A percentile compares a stretch with the other conserved stretches of the same genome.
Evolutionary conservation across 2,888 invertebrate species (phyloP).

Genomic region (Cephus pygmeus): DNA sequence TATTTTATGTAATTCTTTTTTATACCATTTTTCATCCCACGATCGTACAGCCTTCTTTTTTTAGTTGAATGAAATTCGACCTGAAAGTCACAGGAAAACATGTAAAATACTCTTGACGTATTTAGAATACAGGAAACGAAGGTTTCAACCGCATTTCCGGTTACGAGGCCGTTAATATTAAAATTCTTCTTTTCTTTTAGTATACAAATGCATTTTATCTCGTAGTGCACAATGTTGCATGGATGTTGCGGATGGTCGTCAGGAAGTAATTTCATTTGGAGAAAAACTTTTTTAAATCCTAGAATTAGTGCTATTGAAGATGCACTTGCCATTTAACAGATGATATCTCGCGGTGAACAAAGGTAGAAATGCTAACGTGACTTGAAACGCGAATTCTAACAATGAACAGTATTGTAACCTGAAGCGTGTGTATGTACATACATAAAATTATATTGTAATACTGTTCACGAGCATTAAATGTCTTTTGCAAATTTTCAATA

Average conservation of each 20-base stretch:
- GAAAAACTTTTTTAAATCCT: neutral
- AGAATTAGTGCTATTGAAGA: too few species aligned
- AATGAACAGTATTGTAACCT: too few species aligned
- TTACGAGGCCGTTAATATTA: neutral
- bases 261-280: neutral
- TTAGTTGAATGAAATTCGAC: neutral
- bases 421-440: too few species aligned
- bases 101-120: neutral
- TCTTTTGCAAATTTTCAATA: too few species aligned
- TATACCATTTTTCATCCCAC: neutral
- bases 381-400: too few species aligned
- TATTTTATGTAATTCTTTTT: neutral
- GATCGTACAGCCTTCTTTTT: neutral
- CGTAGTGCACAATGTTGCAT: neutral
- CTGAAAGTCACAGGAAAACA: neutral
- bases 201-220: neutral
- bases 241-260: neutral
- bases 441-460: too few species aligned
- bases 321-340: too few species aligned
- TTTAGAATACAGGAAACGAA: neutral
- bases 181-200: neutral
- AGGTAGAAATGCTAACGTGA: too few species aligned
- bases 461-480: too few species aligned
- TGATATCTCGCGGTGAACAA: too few species aligned
- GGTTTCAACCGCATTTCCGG: neutral